Evolutionary conservation across 2,797 vertebrate species (phyloP).

Genomic region (Semaprochilodus insignis): DNA sequence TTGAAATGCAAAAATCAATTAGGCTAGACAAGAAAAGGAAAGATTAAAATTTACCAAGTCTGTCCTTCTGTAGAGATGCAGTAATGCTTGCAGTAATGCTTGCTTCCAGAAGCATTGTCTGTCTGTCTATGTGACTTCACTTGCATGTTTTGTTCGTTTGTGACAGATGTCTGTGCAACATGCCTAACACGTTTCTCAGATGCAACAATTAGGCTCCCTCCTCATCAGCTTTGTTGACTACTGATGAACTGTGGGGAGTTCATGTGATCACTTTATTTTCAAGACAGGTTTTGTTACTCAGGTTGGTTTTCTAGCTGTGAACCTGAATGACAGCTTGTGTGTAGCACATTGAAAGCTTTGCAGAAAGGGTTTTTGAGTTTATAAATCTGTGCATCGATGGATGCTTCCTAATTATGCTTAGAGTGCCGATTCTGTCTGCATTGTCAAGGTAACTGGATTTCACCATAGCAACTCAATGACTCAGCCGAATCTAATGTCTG

Average conservation of each 20-base stretch:
- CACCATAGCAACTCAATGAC: constrained; percentile 52
- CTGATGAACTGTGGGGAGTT: no score
- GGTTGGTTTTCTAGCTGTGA: background rate
- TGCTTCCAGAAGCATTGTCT: constrained; percentile 1
- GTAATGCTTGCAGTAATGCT: constrained; percentile 8
- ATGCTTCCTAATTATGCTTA: constrained; percentile 21
- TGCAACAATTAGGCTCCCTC: constrained; percentile 36
- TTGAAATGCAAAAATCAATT: constrained; percentile 59
- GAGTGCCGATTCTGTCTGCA: constrained; percentile 30
- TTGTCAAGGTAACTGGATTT: constrained; percentile 52
- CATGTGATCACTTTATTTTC: background rate
- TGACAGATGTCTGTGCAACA: background rate
- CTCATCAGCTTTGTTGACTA: no score
- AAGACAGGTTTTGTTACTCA: no score
- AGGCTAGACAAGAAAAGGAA: constrained; percentile 56
- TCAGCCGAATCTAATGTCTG: constrained; percentile 43
- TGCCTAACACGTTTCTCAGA: constrained; percentile 43
- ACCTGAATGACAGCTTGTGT: background rate
- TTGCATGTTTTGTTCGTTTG: no score
- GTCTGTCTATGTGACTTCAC: constrained; percentile 38
- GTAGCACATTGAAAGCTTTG: background rate
- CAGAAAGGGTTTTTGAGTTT: background rate
- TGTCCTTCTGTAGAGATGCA: constrained; percentile 45
- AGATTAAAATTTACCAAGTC: constrained; percentile 58
- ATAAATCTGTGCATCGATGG: constrained; percentile 34